A percentile compares a stretch with the other conserved stretches of the same genome.
Conservation (phyloP, 2,797 vertebrate species). For the Tinamus major region DNA sequence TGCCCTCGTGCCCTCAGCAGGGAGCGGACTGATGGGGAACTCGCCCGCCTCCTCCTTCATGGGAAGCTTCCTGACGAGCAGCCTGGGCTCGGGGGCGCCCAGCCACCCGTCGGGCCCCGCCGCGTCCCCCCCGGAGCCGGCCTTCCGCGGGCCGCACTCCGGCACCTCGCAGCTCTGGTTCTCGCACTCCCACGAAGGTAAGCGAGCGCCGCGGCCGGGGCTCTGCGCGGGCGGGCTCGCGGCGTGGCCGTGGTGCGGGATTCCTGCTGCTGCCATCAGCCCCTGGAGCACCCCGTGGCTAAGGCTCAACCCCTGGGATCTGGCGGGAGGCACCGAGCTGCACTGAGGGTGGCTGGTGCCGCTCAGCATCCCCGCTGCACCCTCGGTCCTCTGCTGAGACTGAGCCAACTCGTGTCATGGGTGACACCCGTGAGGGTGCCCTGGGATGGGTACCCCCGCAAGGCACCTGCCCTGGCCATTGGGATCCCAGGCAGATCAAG, state of each 20-base stretch:
- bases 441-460: background rate
- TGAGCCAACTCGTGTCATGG: background rate
- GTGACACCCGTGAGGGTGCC: background rate
- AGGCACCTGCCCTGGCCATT: fast-evolving
- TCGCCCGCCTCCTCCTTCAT: constrained; percentile 92
- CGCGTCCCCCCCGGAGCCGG: constrained; percentile 90
- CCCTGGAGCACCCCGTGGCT: fast-evolving
- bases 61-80: constrained; percentile 95
- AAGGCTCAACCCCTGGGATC: fast-evolving
- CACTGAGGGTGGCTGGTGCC: fast-evolving
- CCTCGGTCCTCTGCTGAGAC: background rate
- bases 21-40: constrained; percentile 95
- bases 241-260: background rate
- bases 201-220: background rate
- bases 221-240: background rate
- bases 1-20: constrained; percentile 76
- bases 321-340: constrained; percentile 14
- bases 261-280: no score
- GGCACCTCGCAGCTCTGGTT: constrained; percentile 97
- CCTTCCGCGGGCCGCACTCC: constrained; percentile 92
- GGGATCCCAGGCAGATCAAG: no score
- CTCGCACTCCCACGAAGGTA: constrained; percentile 97
- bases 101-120: constrained; percentile 88
- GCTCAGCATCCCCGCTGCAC: background rate
- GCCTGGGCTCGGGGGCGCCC: constrained; percentile 90